phyloP scores from a whole-genome alignment of 2,888 invertebrate genomes.

The Stictocephala bisonia region DNA sequence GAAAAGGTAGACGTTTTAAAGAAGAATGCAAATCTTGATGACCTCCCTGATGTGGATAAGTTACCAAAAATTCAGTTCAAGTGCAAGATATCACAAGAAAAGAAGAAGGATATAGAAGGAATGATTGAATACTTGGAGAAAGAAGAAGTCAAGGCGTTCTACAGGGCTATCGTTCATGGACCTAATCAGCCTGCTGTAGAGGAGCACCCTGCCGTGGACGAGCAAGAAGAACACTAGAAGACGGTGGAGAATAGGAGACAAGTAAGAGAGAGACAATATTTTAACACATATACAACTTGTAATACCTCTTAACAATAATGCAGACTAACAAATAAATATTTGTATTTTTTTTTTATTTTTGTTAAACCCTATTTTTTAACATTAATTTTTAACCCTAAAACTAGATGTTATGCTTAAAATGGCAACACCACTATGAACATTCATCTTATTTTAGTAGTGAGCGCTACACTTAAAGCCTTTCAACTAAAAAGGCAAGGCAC shows the following conservation, averaged over 20 bases:
- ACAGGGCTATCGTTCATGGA: constrained; percentile 31
- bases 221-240: constrained; percentile 24
- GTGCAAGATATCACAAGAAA: constrained; percentile 41
- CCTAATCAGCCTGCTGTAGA: constrained; percentile 15
- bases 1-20: constrained; percentile 43
- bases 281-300: background rate
- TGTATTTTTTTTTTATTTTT: background rate
- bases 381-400: background rate
- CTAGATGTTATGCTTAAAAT: background rate
- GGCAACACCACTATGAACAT: constrained; percentile 33
- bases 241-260: background rate
- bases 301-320: constrained; percentile 19
- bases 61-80: constrained; percentile 40
- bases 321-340: background rate
- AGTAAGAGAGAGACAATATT: constrained; percentile 25
- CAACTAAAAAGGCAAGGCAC: too few relatives aligned
- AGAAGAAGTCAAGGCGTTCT: constrained; percentile 40
- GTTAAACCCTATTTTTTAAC: constrained; percentile 8
- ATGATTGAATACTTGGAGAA: constrained; percentile 42
- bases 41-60: constrained; percentile 36
- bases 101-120: constrained; percentile 39
- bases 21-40: constrained; percentile 40
- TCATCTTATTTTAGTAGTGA: constrained; percentile 4
- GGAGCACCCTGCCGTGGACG: constrained; percentile 1
- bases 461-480: background rate